These are phyloP conservation scores for Spodoptera exigua DNA, from an alignment of 2,888 invertebrate genomes.

Conservation along the genomic window DNA sequence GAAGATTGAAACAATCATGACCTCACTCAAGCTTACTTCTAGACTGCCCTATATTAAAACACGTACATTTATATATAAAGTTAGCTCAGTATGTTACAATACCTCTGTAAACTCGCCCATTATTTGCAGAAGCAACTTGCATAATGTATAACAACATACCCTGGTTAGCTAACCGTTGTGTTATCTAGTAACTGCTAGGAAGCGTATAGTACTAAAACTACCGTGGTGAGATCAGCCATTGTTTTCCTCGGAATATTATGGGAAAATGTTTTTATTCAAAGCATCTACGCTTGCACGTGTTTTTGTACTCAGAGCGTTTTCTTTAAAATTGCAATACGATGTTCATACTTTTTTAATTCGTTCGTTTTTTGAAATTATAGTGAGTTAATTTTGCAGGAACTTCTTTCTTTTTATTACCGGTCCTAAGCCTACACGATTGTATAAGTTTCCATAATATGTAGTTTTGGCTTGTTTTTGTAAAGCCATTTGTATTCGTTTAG, in stretches of 20 bases:
- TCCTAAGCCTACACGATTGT: no score
- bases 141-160: constrained; percentile 6
- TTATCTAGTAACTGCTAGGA: constrained; percentile 19
- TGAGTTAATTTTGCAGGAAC: no score
- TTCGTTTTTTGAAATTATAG: no score
- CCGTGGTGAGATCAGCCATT: constrained; percentile 41
- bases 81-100: neutral
- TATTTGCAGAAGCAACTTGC: constrained; percentile 8
- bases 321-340: neutral
- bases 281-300: constrained; percentile 5
- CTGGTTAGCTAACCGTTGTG: constrained; percentile 12
- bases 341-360: neutral
- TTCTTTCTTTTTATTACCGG: no score
- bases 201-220: constrained; percentile 34
- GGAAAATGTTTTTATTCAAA: constrained; percentile 28
- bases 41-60: no score
- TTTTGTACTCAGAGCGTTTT: neutral
- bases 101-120: neutral
- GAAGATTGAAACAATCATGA: no score
- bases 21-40: no score
- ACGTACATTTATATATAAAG: no score
- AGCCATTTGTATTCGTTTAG: no score
- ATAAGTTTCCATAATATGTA: no score
- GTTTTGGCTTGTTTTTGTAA: no score
- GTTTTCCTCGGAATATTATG: constrained; percentile 41